phyloP scores from a whole-genome alignment of 1,140 invertebrate genomes.

The Drosophila sucinea region DNA sequence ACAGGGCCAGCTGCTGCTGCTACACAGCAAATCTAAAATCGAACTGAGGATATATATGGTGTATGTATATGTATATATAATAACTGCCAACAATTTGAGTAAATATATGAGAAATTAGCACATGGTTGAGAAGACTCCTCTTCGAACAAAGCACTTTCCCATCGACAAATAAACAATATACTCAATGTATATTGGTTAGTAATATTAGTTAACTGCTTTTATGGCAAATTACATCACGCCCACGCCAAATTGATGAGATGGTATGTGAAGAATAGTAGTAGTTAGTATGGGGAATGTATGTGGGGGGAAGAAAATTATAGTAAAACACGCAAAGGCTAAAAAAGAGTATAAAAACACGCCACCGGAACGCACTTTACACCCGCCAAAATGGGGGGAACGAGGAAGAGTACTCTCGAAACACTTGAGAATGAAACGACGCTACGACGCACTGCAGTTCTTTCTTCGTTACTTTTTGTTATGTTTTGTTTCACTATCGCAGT shows the following conservation, averaged over 20 bases:
- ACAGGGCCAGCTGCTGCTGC: slow-evolving; percentile 7
- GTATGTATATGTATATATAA: not conserved
- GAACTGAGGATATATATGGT: slow-evolving; percentile 6
- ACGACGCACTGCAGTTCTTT: slow-evolving; percentile 44
- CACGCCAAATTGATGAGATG: slow-evolving; percentile 44
- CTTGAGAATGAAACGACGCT: slow-evolving; percentile 31
- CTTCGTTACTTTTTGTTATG: not conserved
- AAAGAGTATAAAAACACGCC: slow-evolving; percentile 56
- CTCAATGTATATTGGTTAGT: slow-evolving; percentile 47
- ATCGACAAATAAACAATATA: slow-evolving; percentile 15
- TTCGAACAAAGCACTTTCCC: slow-evolving; percentile 16
- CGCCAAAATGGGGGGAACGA: not conserved
- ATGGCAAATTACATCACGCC: slow-evolving; percentile 79
- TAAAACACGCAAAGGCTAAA: slow-evolving; percentile 53
- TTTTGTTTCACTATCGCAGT: not conserved
- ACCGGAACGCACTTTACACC: slow-evolving; percentile 71
- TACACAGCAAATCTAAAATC: slow-evolving; percentile 14
- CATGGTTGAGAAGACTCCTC: slow-evolving; percentile 29
- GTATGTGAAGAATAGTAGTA: no score
- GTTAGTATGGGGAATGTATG: not conserved
- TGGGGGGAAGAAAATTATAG: slow-evolving; percentile 30
- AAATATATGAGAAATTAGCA: slow-evolving; percentile 66
- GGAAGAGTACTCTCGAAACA: slow-evolving; percentile 20
- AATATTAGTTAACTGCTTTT: slow-evolving; percentile 73
- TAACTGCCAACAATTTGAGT: slow-evolving; percentile 17